Conservation (phyloP, 2,888 invertebrate genomes). For the Agrilus biguttatus region DNA sequence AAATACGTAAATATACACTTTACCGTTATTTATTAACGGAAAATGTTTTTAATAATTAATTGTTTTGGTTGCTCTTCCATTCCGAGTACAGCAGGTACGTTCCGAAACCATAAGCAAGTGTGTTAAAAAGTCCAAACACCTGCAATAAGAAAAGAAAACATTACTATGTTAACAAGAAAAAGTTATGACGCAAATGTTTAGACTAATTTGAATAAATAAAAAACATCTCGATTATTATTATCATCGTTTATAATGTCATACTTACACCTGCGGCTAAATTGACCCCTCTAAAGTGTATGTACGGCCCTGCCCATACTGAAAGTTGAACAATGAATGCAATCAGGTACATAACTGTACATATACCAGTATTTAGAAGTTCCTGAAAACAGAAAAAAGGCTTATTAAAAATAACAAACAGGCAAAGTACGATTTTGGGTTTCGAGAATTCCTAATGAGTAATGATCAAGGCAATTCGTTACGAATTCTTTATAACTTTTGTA, state of each 20-base stretch:
- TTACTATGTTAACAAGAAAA: background rate
- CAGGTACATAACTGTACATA: slow-evolving; percentile 55
- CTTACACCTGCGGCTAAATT: slow-evolving; percentile 70
- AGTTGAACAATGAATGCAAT: slow-evolving; percentile 72
- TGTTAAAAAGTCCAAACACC: slow-evolving; percentile 74
- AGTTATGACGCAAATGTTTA: background rate
- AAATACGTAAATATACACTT: slow-evolving; percentile 1
- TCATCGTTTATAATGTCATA: slow-evolving; percentile 13
- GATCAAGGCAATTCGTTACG: too few relatives aligned
- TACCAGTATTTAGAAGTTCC: slow-evolving; percentile 67
- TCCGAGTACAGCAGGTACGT: slow-evolving; percentile 62
- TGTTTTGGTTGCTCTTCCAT: slow-evolving; percentile 41
- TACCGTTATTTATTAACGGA: slow-evolving; percentile 5
- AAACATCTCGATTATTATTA: too few relatives aligned
- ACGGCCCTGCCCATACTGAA: slow-evolving; percentile 39
- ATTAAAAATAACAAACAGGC: too few relatives aligned
- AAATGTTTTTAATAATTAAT: slow-evolving; percentile 13
- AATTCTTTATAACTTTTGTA: too few relatives aligned
- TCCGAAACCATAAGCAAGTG: slow-evolving; percentile 61
- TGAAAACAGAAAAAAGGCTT: slow-evolving; percentile 31
- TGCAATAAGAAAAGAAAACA: slow-evolving; percentile 26
- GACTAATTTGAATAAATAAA: too few relatives aligned
- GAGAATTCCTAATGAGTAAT: too few relatives aligned
- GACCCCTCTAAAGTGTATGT: slow-evolving; percentile 30
- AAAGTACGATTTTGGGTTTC: too few relatives aligned